phyloP scores from a whole-genome alignment of 1,140 invertebrate species.

The Coboldia fuscipes region DNA sequence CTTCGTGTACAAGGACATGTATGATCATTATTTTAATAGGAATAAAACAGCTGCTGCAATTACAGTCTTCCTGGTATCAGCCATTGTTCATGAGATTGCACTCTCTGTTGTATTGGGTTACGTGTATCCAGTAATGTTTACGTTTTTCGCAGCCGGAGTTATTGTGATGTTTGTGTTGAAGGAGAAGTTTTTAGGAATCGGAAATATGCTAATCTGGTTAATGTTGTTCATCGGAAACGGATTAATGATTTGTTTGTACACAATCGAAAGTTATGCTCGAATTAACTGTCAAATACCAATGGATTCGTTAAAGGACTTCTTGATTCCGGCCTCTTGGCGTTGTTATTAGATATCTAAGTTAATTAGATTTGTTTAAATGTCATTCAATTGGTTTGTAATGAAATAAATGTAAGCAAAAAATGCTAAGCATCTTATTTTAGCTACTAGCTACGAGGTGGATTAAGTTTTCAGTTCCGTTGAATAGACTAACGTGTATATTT shows the following conservation, averaged over 20 bases:
- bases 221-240: conserved; percentile 55
- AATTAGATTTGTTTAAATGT: too few relatives aligned
- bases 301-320: conserved; percentile 21
- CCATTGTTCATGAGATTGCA: conserved; percentile 71
- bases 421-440: too few relatives aligned
- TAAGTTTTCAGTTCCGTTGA: too few relatives aligned
- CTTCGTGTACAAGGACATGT: conserved; percentile 78
- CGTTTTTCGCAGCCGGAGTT: conserved; percentile 38
- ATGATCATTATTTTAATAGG: conserved; percentile 27
- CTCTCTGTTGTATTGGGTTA: conserved; percentile 54
- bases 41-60: conserved; percentile 28
- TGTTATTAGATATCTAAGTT: too few relatives aligned
- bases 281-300: conserved; percentile 42
- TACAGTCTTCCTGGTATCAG: conserved; percentile 38
- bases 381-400: too few relatives aligned
- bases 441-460: too few relatives aligned
- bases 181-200: conserved; percentile 25
- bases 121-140: conserved; percentile 68
- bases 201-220: conserved; percentile 69
- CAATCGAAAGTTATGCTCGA: conserved; percentile 68
- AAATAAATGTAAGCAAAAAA: too few relatives aligned
- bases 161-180: conserved; percentile 30
- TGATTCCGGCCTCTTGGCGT: conserved; percentile 34
- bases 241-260: conserved; percentile 51
- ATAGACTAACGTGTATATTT: too few relatives aligned